Evolutionary conservation across 1,140 invertebrate species (phyloP), one percentile per base, ranked within the genome.

Genomic region (Dinoponera quadriceps): DNA sequence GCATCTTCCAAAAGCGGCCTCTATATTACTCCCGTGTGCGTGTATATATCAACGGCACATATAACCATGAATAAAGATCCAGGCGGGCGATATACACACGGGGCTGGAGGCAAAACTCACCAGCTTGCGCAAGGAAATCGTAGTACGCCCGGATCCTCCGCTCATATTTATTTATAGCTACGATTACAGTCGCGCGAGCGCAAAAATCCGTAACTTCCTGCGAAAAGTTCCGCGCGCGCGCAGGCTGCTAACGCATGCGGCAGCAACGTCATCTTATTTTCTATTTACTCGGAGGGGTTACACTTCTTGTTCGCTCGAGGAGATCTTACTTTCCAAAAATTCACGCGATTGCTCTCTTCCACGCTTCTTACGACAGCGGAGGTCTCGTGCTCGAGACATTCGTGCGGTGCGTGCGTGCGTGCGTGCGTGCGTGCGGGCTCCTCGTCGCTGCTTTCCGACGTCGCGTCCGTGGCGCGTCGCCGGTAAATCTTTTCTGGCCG

Each of bases 401-500:
- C 33, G 7, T 33, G 7, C n/a, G n/a, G n/a, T n/a, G n/a, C 33
- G 33, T 33, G 33, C 33, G 33, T 33, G 33, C 33, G 33, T 59
- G n/a, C 25, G 14, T n/a, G 54, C 66, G 62, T 77, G 20, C 48
- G 66, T 11, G 60, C 9, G 38, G n/a, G 27, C 73, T 27, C 49
- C 27, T 22, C 18, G 38, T 38, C n/a, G 57, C 29, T n/a, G 25
- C 75, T 69, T 57, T 44, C 33, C 51, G 33, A 22, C 48, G 74
- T 77, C 69, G 27, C 38, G 73, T 65, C 44, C 59, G 27, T 60
- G 71, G n/a, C 38, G 44, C 57, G 72, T 38, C 51, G 73, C 9
- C 65, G 75, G 65, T 80, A 80, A 80, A 80, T 80, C 75, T 80
- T 71, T 80, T 80, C 65, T 80, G 54, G 75, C 51, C 54, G 65